Evolutionary conservation across 2,888 invertebrate species (phyloP).

Genomic region (Lacanobia wlatinum): DNA sequence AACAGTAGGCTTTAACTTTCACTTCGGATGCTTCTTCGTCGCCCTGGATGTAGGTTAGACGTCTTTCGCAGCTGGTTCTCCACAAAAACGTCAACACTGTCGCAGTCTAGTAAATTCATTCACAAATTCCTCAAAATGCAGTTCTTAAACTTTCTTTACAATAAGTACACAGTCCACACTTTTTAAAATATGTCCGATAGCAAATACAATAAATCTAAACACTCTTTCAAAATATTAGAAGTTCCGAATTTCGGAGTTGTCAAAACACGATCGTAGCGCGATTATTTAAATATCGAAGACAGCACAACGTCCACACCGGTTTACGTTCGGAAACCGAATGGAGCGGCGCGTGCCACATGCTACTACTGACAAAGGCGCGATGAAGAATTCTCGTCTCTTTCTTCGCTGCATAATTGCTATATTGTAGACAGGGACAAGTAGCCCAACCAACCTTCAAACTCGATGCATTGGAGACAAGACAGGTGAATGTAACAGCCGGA

Average conservation of each 20-base stretch:
- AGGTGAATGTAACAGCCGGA: conserved; percentile 87
- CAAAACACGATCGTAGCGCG: conserved; percentile 85
- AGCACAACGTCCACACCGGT: conserved; percentile 78
- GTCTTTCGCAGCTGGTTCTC: conserved; percentile 78
- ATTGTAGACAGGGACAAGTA: conserved; percentile 82
- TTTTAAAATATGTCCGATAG: conserved; percentile 58
- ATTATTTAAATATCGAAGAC: conserved; percentile 71
- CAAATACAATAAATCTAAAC: conserved; percentile 49
- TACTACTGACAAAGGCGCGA: conserved; percentile 74
- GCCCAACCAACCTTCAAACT: conserved; percentile 72
- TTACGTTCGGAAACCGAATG: conserved; percentile 87
- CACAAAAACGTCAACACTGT: conserved; percentile 76
- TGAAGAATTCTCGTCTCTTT: conserved; percentile 83
- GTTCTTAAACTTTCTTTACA: conserved; percentile 67
- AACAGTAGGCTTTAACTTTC: conserved; percentile 85
- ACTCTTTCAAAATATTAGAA: conserved; percentile 58
- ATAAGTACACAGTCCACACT: conserved; percentile 69
- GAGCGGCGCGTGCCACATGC: conserved; percentile 89
- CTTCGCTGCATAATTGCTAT: conserved; percentile 71
- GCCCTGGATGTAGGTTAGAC: conserved; percentile 84
- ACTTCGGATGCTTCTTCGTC: conserved; percentile 80
- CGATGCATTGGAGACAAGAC: conserved; percentile 78
- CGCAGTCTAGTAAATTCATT: conserved; percentile 64
- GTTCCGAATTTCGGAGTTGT: conserved; percentile 74
- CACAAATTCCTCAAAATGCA: conserved; percentile 62